These are phyloP conservation scores for Remorina albescens DNA, from an alignment of 2,797 vertebrate genomes.

Conservation along the genomic window DNA sequence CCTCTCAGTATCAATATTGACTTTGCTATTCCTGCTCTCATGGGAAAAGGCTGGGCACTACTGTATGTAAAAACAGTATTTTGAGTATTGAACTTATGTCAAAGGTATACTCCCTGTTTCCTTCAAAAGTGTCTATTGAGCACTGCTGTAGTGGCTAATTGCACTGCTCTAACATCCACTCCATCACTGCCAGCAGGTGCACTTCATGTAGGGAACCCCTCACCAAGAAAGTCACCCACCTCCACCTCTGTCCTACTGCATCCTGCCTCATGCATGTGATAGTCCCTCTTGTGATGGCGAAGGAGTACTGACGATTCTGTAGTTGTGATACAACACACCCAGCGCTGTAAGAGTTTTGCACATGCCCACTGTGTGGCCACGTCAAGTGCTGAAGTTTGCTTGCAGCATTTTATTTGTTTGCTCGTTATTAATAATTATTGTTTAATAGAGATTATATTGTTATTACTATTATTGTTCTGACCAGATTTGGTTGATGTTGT, in stretches of 20 bases:
- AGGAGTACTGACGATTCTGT: constrained; percentile 94
- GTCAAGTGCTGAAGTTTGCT: constrained; percentile 94
- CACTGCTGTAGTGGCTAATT: constrained; percentile 62
- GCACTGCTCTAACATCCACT: constrained; percentile 82
- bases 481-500: constrained; percentile 83
- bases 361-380: constrained; percentile 97
- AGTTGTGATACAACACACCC: constrained; percentile 99
- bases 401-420: constrained; percentile 91
- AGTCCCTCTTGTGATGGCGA: constrained; percentile 88
- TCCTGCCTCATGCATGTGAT: constrained; percentile 91
- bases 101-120: constrained; percentile 59
- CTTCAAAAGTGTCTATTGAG: constrained; percentile 51
- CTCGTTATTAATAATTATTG: constrained; percentile 87
- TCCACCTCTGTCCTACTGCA: constrained; percentile 48
- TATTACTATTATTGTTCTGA: constrained; percentile 80
- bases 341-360: constrained; percentile 94
- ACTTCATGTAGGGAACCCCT: constrained; percentile 1
- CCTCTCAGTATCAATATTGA: constrained; percentile 67
- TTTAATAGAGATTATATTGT: constrained; percentile 83
- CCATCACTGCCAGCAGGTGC: constrained; percentile 75
- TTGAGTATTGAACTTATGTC: constrained; percentile 64
- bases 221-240: background rate
- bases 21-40: constrained; percentile 63
- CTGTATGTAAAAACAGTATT: constrained; percentile 64
- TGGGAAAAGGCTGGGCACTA: constrained; percentile 64